These are phyloP conservation scores for Heteromormyrus szaboi DNA, from an alignment of 2,797 vertebrate species.

Conservation along the genomic window DNA sequence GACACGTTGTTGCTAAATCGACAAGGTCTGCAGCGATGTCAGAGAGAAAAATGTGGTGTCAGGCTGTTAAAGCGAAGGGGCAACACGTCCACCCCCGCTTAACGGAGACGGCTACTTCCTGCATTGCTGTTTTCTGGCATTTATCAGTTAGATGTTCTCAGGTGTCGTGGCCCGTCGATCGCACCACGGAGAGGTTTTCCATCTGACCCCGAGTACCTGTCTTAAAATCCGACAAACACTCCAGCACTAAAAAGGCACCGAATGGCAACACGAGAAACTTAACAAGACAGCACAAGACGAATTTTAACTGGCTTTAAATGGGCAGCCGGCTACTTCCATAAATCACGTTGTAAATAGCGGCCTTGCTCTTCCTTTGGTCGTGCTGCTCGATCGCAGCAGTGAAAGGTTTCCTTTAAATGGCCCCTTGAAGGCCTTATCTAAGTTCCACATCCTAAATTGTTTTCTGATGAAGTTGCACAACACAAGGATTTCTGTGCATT, in stretches of 20 bases:
- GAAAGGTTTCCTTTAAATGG: not conserved
- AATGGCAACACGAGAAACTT: not conserved
- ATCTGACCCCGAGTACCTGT: not conserved
- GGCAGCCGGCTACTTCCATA: not conserved
- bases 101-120: not conserved
- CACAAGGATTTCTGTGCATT: not conserved
- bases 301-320: conserved; percentile 8
- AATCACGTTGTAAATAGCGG: not conserved
- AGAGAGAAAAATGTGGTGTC: not conserved
- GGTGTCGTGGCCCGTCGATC: not conserved
- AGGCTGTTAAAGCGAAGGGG: not conserved
- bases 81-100: not conserved
- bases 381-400: not conserved
- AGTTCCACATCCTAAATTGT: not conserved
- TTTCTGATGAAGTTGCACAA: conserved; percentile 10
- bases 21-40: not conserved
- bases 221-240: not conserved
- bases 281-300: not conserved
- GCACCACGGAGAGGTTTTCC: not conserved
- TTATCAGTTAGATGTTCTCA: not conserved
- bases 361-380: not conserved
- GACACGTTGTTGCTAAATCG: not conserved
- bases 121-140: not conserved
- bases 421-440: not conserved
- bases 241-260: not conserved